Conservation (phyloP, 53 echinoderm and acorn worm species). For the Glandiceps talaboti region DNA sequence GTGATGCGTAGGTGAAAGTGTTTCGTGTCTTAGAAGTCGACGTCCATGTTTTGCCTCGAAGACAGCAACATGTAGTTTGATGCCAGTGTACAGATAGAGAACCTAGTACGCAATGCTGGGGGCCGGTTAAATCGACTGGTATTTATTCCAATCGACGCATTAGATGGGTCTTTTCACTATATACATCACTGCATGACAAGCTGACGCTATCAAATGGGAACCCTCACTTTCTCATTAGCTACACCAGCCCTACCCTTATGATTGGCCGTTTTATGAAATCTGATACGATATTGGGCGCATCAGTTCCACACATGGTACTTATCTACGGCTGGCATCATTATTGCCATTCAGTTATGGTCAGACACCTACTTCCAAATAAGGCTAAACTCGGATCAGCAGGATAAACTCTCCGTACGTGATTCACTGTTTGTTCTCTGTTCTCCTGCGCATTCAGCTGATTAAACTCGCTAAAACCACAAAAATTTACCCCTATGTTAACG, state of each 20-base stretch:
- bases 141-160: background rate
- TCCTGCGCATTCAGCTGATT: too few relatives aligned
- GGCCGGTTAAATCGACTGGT: background rate
- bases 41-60: background rate
- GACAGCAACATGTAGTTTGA: background rate
- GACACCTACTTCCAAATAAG: background rate
- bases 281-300: background rate
- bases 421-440: too few relatives aligned
- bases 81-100: background rate
- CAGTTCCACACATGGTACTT: background rate
- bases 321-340: background rate
- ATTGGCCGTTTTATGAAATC: background rate
- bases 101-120: background rate
- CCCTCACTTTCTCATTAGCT: constrained; percentile 5
- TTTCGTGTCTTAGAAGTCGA: background rate
- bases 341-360: background rate
- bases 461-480: background rate
- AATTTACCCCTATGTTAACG: background rate
- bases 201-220: constrained; percentile 2
- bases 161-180: background rate
- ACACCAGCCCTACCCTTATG: background rate
- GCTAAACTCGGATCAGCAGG: too few relatives aligned
- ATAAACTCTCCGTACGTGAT: too few relatives aligned
- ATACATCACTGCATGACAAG: background rate
- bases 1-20: background rate